Base-by-base conservation (phyloP, 1,140 invertebrate genomes). In the Drosophila albomicans region DNA sequence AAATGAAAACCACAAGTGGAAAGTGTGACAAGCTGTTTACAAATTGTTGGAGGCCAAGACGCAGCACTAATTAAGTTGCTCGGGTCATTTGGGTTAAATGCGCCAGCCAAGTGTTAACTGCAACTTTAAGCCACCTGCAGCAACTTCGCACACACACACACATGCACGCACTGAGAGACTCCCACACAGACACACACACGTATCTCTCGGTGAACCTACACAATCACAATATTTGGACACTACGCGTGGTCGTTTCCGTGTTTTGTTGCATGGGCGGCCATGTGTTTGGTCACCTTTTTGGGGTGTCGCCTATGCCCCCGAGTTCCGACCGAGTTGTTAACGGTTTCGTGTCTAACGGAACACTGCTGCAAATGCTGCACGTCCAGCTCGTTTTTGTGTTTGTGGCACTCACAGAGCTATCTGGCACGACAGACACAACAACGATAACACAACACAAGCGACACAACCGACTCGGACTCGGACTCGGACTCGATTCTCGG, bases 231-330 rank as follows among this genome's bases (percentile, higher is more conserved):
- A 43, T 35, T 70, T 73, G 46, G 56, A 72, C 84, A 82, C 65
- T 80, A 79, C 85, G 84, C 84, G 80, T 78, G 54, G 73, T 88
- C 81, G 85, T 81, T 85, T 88, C 84, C 85, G 81, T 81, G 66
- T 88, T 76, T 51, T 43, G 41, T 52, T 48, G 38, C 41, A 49
- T 43, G 41, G 41, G 41, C 41, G 41, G 41, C 65, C 72, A 69
- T 75, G 58, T 64, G 43, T 52, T 25, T 70, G 78, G 78, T 45
- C 32, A 41, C 51, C 45, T 65, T 57, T 65, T 63, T 43, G 48
- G 46, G 62, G 62, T 43, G 20, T 30, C 35, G 35, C 63, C 72
- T 65, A 35, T 71, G 52, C 59, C 59, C 56, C 64, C 52, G 20
- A 25, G 13, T 59, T 46, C 63, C 65, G 80, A 66, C 70, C 65